These are phyloP conservation scores for Drosophila flavopinicola DNA, from an alignment of 2,888 invertebrate species.

Conservation along the genomic window DNA sequence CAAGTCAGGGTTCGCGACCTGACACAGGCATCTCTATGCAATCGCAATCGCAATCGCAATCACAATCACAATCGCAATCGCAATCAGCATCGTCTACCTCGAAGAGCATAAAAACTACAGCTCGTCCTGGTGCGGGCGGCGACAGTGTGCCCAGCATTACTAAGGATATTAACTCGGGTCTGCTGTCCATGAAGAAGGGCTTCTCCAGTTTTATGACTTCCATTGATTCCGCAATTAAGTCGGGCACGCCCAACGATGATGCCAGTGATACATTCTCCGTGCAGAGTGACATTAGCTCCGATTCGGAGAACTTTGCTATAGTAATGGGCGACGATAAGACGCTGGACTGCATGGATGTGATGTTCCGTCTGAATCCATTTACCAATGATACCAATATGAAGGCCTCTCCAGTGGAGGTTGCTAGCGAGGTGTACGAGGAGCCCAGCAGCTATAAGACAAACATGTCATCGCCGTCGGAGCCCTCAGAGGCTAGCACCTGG, in stretches of 20 bases:
- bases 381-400: conserved; percentile 85
- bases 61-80: too few species aligned
- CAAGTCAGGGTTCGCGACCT: conserved; percentile 80
- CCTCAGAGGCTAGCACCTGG: conserved; percentile 91
- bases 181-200: conserved; percentile 93
- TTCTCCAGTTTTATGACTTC: conserved; percentile 93
- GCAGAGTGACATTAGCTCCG: conserved; percentile 93
- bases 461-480: conserved; percentile 92
- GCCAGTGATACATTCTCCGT: conserved; percentile 90
- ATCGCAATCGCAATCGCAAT: conserved; percentile 74
- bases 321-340: conserved; percentile 88
- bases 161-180: conserved; percentile 86
- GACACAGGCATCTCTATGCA: conserved; percentile 81
- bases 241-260: conserved; percentile 88
- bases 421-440: conserved; percentile 93
- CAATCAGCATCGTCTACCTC: conserved; percentile 82
- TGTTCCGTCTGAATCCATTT: conserved; percentile 86
- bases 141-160: conserved; percentile 81
- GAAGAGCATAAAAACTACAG: conserved; percentile 82
- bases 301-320: conserved; percentile 93
- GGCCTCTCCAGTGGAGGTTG: conserved; percentile 88
- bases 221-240: conserved; percentile 91
- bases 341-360: conserved; percentile 89
- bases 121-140: conserved; percentile 53
- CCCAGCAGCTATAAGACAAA: conserved; percentile 86